phyloP scores from a whole-genome alignment of 2,797 vertebrate genomes.

The Enteromius viviparus region DNA sequence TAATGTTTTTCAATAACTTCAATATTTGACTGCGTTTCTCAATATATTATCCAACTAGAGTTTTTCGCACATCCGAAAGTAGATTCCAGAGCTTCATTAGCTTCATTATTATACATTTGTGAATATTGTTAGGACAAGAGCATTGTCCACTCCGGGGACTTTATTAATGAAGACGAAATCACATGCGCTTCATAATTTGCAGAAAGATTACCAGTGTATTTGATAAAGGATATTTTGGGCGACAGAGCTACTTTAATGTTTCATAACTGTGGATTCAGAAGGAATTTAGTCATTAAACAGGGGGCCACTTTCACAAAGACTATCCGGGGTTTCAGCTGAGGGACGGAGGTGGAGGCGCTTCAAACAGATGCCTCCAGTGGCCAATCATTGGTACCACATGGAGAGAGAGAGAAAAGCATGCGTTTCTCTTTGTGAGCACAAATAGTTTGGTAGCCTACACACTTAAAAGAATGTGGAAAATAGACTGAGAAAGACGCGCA shows the following conservation, averaged over 20 bases:
- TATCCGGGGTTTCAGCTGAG: neutral
- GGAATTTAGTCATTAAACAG: neutral
- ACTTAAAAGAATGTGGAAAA: neutral
- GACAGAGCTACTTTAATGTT: conserved; percentile 9
- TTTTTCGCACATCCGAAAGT: neutral
- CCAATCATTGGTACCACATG: neutral
- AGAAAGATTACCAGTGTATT: neutral
- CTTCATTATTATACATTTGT: neutral
- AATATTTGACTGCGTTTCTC: neutral
- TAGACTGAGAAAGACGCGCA: neutral
- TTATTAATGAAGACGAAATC: conserved; percentile 6
- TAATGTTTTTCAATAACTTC: neutral
- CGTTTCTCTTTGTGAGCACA: neutral
- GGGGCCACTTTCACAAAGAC: neutral
- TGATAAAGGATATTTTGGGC: neutral
- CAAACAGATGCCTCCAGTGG: conserved; percentile 10
- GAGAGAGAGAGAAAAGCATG: neutral
- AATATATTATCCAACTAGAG: neutral
- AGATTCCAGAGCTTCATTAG: neutral
- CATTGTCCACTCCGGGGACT: neutral
- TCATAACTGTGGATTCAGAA: neutral
- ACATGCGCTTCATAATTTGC: neutral
- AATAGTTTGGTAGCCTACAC: neutral
- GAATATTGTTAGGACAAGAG: neutral
- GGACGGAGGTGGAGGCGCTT: neutral